Conservation (phyloP, 2,797 vertebrate genomes). For the Pangasius sanitwongsei region DNA sequence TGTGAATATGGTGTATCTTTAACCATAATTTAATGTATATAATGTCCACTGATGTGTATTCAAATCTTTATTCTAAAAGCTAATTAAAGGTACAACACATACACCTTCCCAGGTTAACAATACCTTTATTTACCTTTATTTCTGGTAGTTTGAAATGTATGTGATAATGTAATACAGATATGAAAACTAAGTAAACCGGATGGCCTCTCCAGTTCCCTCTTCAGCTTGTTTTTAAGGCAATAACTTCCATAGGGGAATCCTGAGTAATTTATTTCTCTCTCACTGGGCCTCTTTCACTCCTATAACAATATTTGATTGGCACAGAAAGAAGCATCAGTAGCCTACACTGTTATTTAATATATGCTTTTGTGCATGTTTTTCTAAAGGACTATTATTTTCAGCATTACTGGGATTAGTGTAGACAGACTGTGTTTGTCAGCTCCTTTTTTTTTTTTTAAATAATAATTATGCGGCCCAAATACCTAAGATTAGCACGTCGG, state of each 20-base stretch:
- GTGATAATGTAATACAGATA: not conserved
- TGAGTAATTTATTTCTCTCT: not conserved
- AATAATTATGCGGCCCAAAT: not conserved
- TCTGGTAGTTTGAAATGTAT: not conserved
- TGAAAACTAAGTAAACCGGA: not conserved
- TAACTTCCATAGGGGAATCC: not conserved
- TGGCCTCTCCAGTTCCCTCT: not conserved
- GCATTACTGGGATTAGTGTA: not conserved
- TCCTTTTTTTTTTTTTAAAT: not conserved
- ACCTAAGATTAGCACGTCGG: not conserved
- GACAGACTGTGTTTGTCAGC: not conserved
- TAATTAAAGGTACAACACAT: not conserved
- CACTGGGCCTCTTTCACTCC: not conserved
- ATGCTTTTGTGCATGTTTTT: not conserved
- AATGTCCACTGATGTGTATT: not conserved
- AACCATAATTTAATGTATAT: not conserved
- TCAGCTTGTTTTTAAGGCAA: conserved; percentile 12
- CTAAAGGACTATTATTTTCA: not conserved
- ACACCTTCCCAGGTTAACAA: not conserved
- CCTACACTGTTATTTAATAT: not conserved
- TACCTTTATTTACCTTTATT: not conserved
- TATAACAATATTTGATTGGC: not conserved
- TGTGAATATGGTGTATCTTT: not conserved
- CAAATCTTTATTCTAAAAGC: not conserved
- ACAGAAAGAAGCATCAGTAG: not conserved